phyloP scores from a whole-genome alignment of 2,797 vertebrate genomes.

The Poeciliopsis turneri region DNA sequence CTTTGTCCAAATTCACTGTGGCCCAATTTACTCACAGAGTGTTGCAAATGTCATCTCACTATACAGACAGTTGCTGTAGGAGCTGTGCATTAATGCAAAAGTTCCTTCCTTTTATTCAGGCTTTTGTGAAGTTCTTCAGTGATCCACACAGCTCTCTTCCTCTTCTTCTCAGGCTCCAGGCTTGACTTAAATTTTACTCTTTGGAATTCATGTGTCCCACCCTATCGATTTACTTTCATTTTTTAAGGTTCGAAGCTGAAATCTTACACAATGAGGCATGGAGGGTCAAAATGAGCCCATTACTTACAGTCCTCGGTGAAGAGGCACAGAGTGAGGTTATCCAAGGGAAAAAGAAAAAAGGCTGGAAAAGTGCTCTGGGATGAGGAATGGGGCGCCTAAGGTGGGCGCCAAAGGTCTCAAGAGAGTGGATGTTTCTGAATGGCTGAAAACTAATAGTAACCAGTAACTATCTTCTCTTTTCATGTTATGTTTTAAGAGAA shows the following conservation, averaged over 20 bases:
- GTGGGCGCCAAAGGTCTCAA: slow-evolving; percentile 40
- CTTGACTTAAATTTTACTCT: slow-evolving; percentile 73
- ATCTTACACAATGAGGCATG: slow-evolving; percentile 80
- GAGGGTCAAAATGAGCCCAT: slow-evolving; percentile 74
- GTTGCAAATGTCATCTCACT: slow-evolving; percentile 36
- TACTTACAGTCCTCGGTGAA: slow-evolving; percentile 70
- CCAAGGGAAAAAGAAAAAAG: slow-evolving; percentile 47
- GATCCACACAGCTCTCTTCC: slow-evolving; percentile 37
- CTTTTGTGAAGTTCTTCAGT: slow-evolving; percentile 54
- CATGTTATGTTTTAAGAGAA: slow-evolving; percentile 1
- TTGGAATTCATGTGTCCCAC: slow-evolving; percentile 74
- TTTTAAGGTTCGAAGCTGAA: slow-evolving; percentile 82
- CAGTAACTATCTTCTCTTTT: slow-evolving; percentile 14
- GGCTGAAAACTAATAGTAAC: neutral
- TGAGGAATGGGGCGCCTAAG: slow-evolving; percentile 34
- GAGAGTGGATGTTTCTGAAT: slow-evolving; percentile 17
- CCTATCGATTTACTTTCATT: slow-evolving; percentile 81
- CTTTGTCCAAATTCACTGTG: slow-evolving; percentile 21
- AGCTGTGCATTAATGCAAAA: slow-evolving; percentile 71
- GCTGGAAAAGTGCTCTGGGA: slow-evolving; percentile 42
- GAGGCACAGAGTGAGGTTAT: slow-evolving; percentile 60
- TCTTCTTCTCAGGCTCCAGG: slow-evolving; percentile 47
- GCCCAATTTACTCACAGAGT: slow-evolving; percentile 40
- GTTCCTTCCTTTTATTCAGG: slow-evolving; percentile 31
- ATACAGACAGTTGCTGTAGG: slow-evolving; percentile 35